Percentiles rank a stretch among this genome's conserved stretches.
Evolutionary conservation across 2,113 vertebrate genomes (phyloP).

Genomic region (Malurus alboscapulatus): DNA sequence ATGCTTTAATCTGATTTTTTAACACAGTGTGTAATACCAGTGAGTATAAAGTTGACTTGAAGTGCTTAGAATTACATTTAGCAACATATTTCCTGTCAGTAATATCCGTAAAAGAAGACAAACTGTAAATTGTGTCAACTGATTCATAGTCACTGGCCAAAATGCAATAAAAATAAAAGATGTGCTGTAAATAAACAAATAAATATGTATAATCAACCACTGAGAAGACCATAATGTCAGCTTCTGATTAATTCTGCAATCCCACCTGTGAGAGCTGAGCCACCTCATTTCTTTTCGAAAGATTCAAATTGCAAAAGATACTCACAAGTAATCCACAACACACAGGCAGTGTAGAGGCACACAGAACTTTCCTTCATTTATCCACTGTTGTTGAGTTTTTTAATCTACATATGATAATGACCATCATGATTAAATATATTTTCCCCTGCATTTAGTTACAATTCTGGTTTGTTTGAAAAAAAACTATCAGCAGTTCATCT

Average conservation of each 20-base stretch:
- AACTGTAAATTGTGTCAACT: not conserved
- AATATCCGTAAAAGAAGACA: not conserved
- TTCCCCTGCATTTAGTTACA: not conserved
- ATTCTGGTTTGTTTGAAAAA: not conserved
- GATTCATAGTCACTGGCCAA: not conserved
- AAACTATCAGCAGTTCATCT: not conserved
- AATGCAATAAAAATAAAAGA: not conserved
- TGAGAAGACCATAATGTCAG: not conserved
- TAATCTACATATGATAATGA: not conserved
- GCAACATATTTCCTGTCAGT: not conserved
- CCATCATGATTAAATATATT: not conserved
- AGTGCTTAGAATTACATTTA: constrained; percentile 10
- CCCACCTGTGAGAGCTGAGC: not conserved
- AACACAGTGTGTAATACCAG: not conserved
- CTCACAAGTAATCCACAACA: not conserved
- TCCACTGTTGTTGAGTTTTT: not conserved
- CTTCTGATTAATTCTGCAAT: constrained; percentile 5
- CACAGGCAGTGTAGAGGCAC: not conserved
- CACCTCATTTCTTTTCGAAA: not conserved
- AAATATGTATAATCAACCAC: not conserved
- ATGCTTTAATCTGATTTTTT: constrained; percentile 10
- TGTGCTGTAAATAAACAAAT: constrained; percentile 19
- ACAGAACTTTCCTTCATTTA: not conserved
- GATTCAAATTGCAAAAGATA: not conserved
- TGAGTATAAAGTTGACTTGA: constrained; percentile 3